These are phyloP conservation scores for Drosophila murphyi DNA, from an alignment of 1,140 invertebrate species.

Conservation along the genomic window DNA sequence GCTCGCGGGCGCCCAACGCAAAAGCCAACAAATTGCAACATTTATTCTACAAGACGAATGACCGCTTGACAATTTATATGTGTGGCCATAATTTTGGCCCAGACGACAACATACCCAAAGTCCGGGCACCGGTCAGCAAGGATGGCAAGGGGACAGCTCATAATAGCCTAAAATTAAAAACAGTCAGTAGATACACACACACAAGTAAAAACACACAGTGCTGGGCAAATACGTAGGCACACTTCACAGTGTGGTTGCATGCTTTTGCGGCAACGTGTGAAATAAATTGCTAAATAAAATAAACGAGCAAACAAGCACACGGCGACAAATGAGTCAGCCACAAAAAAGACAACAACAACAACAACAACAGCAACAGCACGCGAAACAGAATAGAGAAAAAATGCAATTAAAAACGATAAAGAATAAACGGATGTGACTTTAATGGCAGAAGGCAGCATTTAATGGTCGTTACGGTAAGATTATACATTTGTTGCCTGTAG, in stretches of 20 bases:
- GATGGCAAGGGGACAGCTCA: conserved; percentile 47
- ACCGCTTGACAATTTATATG: conserved; percentile 82
- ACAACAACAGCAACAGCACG: conserved; percentile 38
- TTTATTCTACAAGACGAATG: conserved; percentile 83
- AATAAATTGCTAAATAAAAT: conserved; percentile 83
- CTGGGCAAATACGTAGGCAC: conserved; percentile 34
- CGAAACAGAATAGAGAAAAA: conserved; percentile 39
- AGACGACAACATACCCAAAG: conserved; percentile 12
- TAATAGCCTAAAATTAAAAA: conserved; percentile 83
- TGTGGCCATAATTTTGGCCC: conserved; percentile 73
- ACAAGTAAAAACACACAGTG: neutral
- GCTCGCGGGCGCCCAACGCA: conserved; percentile 42
- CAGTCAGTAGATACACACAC: conserved; percentile 65
- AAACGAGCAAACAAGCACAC: conserved; percentile 67
- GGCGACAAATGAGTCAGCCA: conserved; percentile 70
- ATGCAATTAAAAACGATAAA: conserved; percentile 82
- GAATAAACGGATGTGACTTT: conserved; percentile 71
- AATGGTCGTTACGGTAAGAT: conserved; percentile 44
- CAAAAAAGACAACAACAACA: conserved; percentile 22
- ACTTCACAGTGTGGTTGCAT: conserved; percentile 5
- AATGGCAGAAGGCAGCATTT: conserved; percentile 60
- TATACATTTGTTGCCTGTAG: conserved; percentile 1
- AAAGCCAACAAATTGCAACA: conserved; percentile 82
- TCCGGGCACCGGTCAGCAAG: neutral
- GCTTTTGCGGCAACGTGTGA: conserved; percentile 60